phyloP scores from a whole-genome alignment of 2,888 invertebrate species.

The Nebria salina region DNA sequence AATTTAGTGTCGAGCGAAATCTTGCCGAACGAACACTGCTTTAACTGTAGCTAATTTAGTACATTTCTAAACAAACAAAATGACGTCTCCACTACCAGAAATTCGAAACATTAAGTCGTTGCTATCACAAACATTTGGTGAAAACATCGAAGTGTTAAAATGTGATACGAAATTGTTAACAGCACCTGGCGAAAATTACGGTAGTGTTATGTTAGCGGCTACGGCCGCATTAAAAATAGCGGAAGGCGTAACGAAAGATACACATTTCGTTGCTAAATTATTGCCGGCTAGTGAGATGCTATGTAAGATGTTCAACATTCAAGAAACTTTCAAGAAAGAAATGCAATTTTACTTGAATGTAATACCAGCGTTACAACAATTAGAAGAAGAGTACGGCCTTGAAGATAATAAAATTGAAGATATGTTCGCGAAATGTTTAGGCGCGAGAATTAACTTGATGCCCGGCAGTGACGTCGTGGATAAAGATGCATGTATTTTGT shows the following conservation, averaged over 20 bases:
- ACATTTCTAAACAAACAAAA: neutral
- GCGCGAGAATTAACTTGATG: constrained; percentile 59
- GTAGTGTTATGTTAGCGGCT: constrained; percentile 67
- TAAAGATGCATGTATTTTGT: constrained; percentile 64
- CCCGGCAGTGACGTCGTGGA: constrained; percentile 58
- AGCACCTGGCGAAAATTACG: constrained; percentile 72
- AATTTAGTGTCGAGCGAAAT: neutral
- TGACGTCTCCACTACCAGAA: constrained; percentile 28
- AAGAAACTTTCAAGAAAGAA: constrained; percentile 65
- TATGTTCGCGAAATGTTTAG: constrained; percentile 63
- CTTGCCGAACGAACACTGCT: neutral
- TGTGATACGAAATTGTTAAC: constrained; percentile 62
- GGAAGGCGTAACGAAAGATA: constrained; percentile 54
- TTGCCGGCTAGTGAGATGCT: constrained; percentile 67
- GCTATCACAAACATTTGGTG: constrained; percentile 53
- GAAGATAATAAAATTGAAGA: constrained; percentile 59
- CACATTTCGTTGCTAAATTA: constrained; percentile 68
- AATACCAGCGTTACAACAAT: constrained; percentile 60
- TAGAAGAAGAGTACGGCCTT: constrained; percentile 61
- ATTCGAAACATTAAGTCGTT: constrained; percentile 53
- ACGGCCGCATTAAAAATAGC: constrained; percentile 57
- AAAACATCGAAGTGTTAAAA: constrained; percentile 58
- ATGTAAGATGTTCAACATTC: constrained; percentile 64
- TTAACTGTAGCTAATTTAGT: neutral
- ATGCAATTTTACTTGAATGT: constrained; percentile 63